Evolutionary conservation across 2,888 invertebrate species (phyloP).

Genomic region (Agapostemon virescens): DNA sequence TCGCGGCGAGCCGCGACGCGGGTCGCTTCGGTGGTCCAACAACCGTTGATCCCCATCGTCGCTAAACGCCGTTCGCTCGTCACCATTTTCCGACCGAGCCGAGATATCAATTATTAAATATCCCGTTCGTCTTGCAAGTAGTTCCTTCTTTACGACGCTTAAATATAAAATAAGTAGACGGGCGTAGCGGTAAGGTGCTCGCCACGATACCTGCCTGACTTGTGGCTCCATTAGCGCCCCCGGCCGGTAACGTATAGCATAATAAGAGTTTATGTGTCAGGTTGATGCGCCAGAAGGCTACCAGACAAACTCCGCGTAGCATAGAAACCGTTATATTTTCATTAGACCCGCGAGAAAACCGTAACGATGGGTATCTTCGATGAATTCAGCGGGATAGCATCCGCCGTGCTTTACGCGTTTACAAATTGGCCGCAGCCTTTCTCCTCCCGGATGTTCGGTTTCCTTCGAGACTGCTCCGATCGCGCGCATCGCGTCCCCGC

Average conservation of each 20-base stretch:
- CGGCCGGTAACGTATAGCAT: slow-evolving; percentile 79
- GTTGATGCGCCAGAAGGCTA: slow-evolving; percentile 79
- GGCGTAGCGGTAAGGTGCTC: slow-evolving; percentile 69
- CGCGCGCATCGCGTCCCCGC: background rate
- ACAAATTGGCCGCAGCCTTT: background rate
- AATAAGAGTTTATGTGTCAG: slow-evolving; percentile 81
- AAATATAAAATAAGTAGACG: slow-evolving; percentile 80
- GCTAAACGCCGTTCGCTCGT: slow-evolving; percentile 61
- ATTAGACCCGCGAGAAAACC: slow-evolving; percentile 72
- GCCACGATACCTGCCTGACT: slow-evolving; percentile 78
- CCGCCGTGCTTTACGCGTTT: slow-evolving; percentile 36
- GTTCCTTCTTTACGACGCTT: slow-evolving; percentile 79
- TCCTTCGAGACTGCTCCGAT: background rate
- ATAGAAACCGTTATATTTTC: slow-evolving; percentile 80
- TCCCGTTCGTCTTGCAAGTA: slow-evolving; percentile 77
- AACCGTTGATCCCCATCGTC: slow-evolving; percentile 48
- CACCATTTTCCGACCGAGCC: slow-evolving; percentile 32
- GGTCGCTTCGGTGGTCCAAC: background rate
- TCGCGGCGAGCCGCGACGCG: background rate
- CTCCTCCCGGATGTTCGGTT: background rate
- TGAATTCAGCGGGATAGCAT: slow-evolving; percentile 68
- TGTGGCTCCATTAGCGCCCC: slow-evolving; percentile 80
- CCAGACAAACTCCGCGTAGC: slow-evolving; percentile 79
- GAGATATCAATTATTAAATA: slow-evolving; percentile 77
- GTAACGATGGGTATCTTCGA: slow-evolving; percentile 75